Conservation (phyloP, 2,113 vertebrate species). For the Paratilapia polleni region DNA sequence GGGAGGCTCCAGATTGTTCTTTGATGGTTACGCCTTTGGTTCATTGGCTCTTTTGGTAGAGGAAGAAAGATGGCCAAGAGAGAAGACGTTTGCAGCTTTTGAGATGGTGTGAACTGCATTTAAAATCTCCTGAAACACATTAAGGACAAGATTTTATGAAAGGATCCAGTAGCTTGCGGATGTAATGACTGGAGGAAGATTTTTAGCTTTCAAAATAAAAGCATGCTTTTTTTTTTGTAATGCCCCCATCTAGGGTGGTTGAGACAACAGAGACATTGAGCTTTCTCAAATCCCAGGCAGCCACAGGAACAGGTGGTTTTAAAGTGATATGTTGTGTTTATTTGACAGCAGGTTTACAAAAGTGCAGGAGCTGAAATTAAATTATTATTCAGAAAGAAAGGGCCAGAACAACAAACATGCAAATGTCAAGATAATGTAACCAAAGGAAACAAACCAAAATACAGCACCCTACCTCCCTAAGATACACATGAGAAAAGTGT, state of each 20-base stretch:
- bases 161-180: rapidly evolving
- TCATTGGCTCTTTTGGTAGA: neutral
- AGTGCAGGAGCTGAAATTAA: neutral
- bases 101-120: neutral
- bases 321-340: neutral
- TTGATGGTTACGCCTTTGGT: neutral
- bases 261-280: neutral
- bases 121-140: neutral
- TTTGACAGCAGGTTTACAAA: neutral
- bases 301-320: neutral
- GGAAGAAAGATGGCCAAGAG: neutral
- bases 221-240: neutral
- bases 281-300: neutral
- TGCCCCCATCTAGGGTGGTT: rapidly evolving
- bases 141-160: neutral
- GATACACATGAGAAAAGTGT: too few species aligned
- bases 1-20: slow-evolving; percentile 6
- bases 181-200: neutral
- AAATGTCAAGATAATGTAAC: neutral
- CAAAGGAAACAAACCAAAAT: neutral
- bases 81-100: neutral
- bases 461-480: neutral
- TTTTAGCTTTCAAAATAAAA: neutral
- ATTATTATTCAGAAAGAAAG: too few species aligned
- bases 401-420: neutral